A percentile compares a stretch with the other conserved stretches of the same genome.
These are phyloP conservation scores for Rissa tridactyla DNA, from an alignment of 2,113 vertebrate species.

Conservation along the genomic window DNA sequence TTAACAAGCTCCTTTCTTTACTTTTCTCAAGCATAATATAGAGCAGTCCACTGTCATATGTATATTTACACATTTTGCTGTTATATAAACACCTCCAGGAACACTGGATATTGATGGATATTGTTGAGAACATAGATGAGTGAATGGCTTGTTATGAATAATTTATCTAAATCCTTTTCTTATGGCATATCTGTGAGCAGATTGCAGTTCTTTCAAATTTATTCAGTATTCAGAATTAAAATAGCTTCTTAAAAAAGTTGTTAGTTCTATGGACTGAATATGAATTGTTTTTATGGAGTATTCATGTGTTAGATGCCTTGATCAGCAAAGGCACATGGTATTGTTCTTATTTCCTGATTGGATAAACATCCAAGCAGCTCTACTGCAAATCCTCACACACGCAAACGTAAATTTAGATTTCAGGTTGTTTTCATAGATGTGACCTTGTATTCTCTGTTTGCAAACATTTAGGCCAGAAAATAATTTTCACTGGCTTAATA, in stretches of 20 bases:
- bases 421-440: background rate
- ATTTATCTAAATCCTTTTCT: background rate
- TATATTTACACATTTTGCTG: background rate
- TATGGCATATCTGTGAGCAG: background rate
- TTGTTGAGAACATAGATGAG: background rate
- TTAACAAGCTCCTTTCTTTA: background rate
- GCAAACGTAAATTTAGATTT: background rate
- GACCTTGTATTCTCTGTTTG: background rate
- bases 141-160: background rate
- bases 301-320: background rate
- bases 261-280: background rate
- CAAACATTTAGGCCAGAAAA: background rate
- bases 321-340: background rate
- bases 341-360: background rate
- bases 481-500: background rate
- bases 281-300: background rate
- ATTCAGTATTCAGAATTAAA: constrained; percentile 20
- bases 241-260: background rate
- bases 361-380: background rate
- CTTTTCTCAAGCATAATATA: background rate
- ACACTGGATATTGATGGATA: background rate
- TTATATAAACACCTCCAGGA: background rate
- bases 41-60: background rate
- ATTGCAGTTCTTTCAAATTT: background rate
- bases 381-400: background rate